Evolutionary conservation across 2,113 vertebrate genomes (phyloP).

Genomic region (Motacilla tschutschensis): DNA sequence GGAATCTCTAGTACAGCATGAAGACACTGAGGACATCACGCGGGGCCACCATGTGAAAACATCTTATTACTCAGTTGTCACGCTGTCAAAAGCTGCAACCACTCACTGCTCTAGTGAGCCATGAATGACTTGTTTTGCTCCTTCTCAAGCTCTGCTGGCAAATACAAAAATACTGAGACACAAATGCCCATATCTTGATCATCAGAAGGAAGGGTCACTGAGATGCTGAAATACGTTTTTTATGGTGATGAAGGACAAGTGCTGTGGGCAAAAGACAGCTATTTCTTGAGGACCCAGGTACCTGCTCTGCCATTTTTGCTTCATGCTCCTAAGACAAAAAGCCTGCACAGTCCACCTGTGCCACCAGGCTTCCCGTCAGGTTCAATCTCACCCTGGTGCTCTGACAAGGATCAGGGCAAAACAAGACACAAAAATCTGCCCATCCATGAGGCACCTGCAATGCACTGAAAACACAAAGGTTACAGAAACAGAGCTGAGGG

Average conservation of each 20-base stretch:
- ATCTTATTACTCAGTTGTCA: conserved; percentile 1
- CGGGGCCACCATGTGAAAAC: neutral
- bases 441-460: neutral
- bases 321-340: neutral
- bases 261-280: neutral
- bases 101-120: conserved; percentile 28
- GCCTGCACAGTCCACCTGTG: neutral
- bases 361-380: neutral
- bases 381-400: neutral
- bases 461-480: neutral
- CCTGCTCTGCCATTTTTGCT: neutral
- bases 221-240: neutral
- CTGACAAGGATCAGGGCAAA: neutral
- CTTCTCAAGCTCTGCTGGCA: neutral
- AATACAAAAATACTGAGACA: neutral
- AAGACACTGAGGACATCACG: neutral
- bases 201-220: neutral
- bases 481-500: neutral
- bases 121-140: neutral
- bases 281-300: neutral
- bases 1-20: neutral
- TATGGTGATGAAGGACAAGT: neutral
- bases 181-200: neutral
- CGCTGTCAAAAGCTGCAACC: neutral
- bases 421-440: neutral